Conservation (phyloP, 2,797 vertebrate species). For the Nyctibius grandis region DNA sequence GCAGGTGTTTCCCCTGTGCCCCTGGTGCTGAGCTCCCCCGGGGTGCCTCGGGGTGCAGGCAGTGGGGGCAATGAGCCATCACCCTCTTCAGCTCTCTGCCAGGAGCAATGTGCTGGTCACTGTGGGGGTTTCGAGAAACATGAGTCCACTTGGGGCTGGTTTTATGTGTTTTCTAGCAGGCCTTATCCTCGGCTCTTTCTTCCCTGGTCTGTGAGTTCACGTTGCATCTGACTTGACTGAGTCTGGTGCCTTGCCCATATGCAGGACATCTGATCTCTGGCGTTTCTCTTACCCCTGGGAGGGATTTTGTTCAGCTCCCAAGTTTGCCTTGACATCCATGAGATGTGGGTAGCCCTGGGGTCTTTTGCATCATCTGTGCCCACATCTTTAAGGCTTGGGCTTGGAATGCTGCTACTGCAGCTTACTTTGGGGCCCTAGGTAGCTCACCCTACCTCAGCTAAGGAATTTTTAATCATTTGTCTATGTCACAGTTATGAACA, state of each 20-base stretch:
- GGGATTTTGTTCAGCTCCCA: not conserved
- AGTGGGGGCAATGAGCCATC: not conserved
- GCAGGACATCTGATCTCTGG: not conserved
- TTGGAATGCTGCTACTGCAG: not conserved
- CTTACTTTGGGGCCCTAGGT: not conserved
- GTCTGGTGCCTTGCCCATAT: not conserved
- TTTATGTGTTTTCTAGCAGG: not conserved
- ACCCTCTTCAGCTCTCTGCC: not conserved
- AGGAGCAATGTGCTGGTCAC: not conserved
- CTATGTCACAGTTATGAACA: not conserved
- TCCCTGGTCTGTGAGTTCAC: rapidly evolving
- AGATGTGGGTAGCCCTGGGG: not conserved
- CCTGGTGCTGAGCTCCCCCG: not conserved
- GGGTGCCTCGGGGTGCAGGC: not conserved
- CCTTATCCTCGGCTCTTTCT: not conserved
- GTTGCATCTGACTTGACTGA: not conserved
- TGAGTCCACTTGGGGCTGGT: not conserved
- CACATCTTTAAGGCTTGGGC: not conserved
- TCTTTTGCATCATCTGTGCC: not conserved
- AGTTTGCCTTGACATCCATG: not conserved
- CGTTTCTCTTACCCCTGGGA: not conserved
- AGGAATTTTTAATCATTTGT: not conserved
- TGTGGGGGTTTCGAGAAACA: rapidly evolving
- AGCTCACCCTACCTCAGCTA: not conserved
- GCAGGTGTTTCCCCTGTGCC: not conserved